Evolutionary conservation across 1,140 invertebrate species (phyloP).

Genomic region (Neodiprion virginianus): DNA sequence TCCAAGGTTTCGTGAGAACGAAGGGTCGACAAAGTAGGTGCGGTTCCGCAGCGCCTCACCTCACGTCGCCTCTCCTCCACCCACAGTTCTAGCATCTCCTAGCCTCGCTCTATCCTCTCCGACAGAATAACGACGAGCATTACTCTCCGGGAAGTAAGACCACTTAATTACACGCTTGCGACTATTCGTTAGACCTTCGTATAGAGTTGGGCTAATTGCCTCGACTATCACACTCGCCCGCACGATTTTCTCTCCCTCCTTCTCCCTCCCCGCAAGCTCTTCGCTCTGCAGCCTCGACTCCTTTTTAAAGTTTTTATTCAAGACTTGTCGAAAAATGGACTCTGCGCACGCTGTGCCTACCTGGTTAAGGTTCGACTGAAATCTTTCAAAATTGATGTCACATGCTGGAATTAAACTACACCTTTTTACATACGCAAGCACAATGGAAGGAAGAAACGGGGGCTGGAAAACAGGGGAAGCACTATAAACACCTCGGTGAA

Average conservation of each 20-base stretch:
- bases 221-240: background rate
- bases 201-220: background rate
- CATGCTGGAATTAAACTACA: too few relatives aligned
- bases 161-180: slow-evolving; percentile 56
- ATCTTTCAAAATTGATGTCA: too few relatives aligned
- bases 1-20: background rate
- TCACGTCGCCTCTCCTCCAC: background rate
- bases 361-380: too few relatives aligned
- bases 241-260: background rate
- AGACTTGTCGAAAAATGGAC: too few relatives aligned
- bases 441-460: slow-evolving; percentile 9
- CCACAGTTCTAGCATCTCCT: background rate
- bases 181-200: slow-evolving; percentile 47
- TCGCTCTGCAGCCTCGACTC: too few relatives aligned
- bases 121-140: slow-evolving; percentile 53
- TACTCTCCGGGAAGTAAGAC: slow-evolving; percentile 53
- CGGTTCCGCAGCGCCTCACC: background rate
- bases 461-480: slow-evolving; percentile 59
- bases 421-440: too few relatives aligned
- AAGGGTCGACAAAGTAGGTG: slow-evolving; percentile 9
- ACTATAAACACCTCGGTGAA: slow-evolving; percentile 56
- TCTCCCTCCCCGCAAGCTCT: too few relatives aligned
- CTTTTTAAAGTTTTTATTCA: too few relatives aligned
- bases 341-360: too few relatives aligned
- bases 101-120: slow-evolving; percentile 3